Evolutionary conservation across 2,888 invertebrate species (phyloP), one percentile per base, ranked within the genome.

Genomic region (Drosophila diplacantha): DNA sequence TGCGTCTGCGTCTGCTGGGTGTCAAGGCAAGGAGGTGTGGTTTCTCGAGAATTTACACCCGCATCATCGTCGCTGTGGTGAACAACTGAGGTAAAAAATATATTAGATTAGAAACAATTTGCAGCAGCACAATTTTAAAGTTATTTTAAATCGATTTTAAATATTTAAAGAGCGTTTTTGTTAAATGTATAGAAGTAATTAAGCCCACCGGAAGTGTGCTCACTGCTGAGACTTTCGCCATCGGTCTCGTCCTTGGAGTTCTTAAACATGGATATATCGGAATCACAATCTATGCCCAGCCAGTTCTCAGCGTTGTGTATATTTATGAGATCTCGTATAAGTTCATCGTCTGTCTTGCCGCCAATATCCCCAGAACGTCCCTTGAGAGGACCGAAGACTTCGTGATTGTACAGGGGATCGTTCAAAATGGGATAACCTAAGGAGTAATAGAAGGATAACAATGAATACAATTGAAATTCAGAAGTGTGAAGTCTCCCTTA

Each of bases 241-340:
- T 94, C 94, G 4, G 77, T 74, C 85, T 93, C 92, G 5, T 92
- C 90, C 81, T 94, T 92, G 54, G 90, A 88, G 20, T 91, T 92
- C 71, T 95, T 95, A 87, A 96, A 95, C 87, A 95, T 91, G 37
- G 92, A 92, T 63, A 95, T 88, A 78, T 95, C 95, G 41, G 95
- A 94, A 47, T 96, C 96, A 2, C 94, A 95, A 84, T 96, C 96
- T 87, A 96, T 94, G 26, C 96, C 95, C 11, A 97, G 90, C 96
- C 96, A 97, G 88, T 96, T 95, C 88, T 97, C 97, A 0, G 96
- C 95, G 85, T 97, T 97, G 89, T 97, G 97, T 76, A 96, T 95
- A 73, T 95, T 94, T 81, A 96, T 96, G 66, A 98, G 91, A 87
- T 96, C 96, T 53, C 93, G 90, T 31, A 96, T 96, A 31, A 97